These are phyloP conservation scores for Strigamia crassipes DNA, from an alignment of 2,888 invertebrate species.

Conservation along the genomic window DNA sequence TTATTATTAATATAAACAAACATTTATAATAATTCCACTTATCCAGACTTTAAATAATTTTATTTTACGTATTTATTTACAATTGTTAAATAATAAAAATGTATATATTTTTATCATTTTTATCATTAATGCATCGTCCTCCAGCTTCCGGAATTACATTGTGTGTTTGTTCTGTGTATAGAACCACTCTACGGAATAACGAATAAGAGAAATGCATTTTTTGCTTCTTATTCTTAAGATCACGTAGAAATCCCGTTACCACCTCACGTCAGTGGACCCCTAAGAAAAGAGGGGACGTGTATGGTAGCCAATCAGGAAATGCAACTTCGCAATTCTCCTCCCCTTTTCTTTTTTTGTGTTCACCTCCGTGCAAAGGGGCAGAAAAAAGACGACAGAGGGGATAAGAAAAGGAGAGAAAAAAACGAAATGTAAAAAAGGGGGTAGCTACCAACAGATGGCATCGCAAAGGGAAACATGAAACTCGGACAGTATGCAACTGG, in stretches of 20 bases:
- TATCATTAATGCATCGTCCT: too few species aligned
- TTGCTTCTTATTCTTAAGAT: neutral
- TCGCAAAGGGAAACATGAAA: slow-evolving; percentile 32
- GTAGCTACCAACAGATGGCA: slow-evolving; percentile 7
- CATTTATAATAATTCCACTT: too few species aligned
- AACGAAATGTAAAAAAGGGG: neutral
- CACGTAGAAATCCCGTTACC: neutral
- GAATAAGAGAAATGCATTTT: too few species aligned
- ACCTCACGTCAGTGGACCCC: slow-evolving; percentile 14
- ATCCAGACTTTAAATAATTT: too few species aligned
- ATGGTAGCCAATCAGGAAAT: slow-evolving; percentile 18
- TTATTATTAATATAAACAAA: too few species aligned
- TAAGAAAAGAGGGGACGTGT: slow-evolving; percentile 10
- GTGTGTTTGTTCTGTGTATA: too few species aligned
- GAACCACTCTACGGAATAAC: too few species aligned
- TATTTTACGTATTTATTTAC: too few species aligned
- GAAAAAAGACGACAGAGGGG: neutral
- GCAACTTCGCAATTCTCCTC: neutral
- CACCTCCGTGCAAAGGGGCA: neutral
- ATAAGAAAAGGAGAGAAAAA: neutral
- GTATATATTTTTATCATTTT: too few species aligned
- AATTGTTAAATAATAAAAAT: too few species aligned
- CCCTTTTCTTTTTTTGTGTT: slow-evolving; percentile 16
- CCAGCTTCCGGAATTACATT: too few species aligned
- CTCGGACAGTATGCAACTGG: slow-evolving; percentile 2